Percentiles rank a stretch among this genome's conserved stretches.
Evolutionary conservation across 2,797 vertebrate genomes (phyloP).

Genomic region (Darevskia mixta): DNA sequence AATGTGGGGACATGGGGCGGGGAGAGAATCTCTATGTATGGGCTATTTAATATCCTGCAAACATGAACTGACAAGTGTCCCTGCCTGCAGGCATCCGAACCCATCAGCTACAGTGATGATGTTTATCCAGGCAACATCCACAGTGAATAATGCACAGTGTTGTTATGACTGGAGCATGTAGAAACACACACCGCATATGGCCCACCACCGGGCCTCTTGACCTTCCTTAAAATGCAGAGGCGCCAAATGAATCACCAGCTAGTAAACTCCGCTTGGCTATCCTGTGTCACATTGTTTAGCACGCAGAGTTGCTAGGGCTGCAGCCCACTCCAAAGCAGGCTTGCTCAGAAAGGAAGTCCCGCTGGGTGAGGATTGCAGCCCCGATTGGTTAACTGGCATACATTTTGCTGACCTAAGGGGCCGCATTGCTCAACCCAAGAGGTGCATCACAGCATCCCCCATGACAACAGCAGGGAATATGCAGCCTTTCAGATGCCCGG

Average conservation of each 20-base stretch:
- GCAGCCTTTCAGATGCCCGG: too few species aligned
- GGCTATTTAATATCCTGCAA: background rate
- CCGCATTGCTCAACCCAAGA: too few species aligned
- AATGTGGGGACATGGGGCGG: too few species aligned
- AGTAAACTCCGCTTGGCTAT: background rate
- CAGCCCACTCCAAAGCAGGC: too few species aligned
- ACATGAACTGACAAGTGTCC: background rate
- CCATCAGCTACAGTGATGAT: background rate
- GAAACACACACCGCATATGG: background rate
- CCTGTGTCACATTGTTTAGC: background rate
- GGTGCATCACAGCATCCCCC: too few species aligned
- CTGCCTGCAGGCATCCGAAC: background rate
- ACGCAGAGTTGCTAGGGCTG: background rate
- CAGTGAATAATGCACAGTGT: background rate
- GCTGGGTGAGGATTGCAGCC: background rate
- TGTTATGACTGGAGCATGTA: background rate
- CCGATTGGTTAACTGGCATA: background rate
- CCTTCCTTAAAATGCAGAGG: background rate
- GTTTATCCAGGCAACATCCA: background rate
- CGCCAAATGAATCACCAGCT: slow-evolving; percentile 13
- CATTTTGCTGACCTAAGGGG: too few species aligned
- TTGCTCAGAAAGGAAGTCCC: background rate
- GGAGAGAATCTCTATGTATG: background rate
- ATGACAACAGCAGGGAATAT: too few species aligned
- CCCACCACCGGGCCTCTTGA: slow-evolving; percentile 12